These are phyloP conservation scores for Trissolcus basalis DNA, from an alignment of 1,140 invertebrate species.

Conservation along the genomic window DNA sequence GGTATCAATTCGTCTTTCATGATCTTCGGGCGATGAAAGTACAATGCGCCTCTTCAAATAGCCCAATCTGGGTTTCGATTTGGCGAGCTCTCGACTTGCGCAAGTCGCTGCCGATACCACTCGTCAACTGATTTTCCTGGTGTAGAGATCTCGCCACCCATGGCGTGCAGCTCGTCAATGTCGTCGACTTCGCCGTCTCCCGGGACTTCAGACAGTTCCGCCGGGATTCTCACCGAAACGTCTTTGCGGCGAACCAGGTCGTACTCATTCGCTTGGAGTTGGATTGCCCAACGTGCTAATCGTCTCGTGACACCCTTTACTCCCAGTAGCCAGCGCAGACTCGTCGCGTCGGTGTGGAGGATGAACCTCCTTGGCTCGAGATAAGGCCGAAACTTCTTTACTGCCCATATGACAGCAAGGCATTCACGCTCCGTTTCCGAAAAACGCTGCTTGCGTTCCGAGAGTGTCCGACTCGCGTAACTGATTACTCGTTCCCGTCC, in stretches of 20 bases:
- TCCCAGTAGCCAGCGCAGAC: neutral
- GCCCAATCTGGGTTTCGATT: neutral
- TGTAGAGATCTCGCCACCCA: too few relatives aligned
- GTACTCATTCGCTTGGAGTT: constrained; percentile 70
- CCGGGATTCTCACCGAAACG: constrained; percentile 61
- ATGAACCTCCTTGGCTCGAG: too few relatives aligned
- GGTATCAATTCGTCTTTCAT: neutral
- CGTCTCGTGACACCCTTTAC: neutral
- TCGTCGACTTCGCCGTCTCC: neutral
- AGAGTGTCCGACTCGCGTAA: too few relatives aligned
- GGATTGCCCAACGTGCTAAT: constrained; percentile 66
- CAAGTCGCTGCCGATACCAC: constrained; percentile 4
- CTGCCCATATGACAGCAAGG: too few relatives aligned
- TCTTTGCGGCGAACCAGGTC: constrained; percentile 69
- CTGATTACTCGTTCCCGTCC: too few relatives aligned
- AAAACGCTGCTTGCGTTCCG: too few relatives aligned
- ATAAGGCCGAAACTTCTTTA: too few relatives aligned
- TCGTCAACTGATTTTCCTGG: too few relatives aligned
- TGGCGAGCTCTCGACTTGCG: neutral
- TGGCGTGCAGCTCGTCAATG: too few relatives aligned
- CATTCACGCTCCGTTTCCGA: too few relatives aligned
- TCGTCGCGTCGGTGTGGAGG: too few relatives aligned
- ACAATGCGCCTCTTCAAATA: neutral
- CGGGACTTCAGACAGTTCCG: constrained; percentile 59
- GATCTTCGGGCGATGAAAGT: neutral